phyloP scores from a whole-genome alignment of 2,797 vertebrate genomes.

The Chiroxiphia lanceolata region DNA sequence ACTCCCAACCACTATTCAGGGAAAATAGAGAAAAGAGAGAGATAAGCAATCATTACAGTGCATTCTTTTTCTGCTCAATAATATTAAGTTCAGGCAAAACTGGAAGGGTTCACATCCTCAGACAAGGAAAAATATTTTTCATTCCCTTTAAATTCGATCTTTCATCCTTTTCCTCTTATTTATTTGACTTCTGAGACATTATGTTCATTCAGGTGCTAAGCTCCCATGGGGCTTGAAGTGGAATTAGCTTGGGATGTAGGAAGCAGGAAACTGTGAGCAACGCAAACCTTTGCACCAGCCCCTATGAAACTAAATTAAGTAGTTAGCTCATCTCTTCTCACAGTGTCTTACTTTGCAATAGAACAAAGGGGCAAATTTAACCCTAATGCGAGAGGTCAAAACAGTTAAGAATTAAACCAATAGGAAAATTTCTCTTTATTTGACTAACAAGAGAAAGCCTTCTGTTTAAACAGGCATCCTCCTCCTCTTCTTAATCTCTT shows the following conservation, averaged over 20 bases:
- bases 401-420: conserved; percentile 62
- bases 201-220: conserved; percentile 54
- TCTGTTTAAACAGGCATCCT: conserved; percentile 64
- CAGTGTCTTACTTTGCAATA: conserved; percentile 34
- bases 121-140: conserved; percentile 66
- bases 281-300: neutral
- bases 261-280: conserved; percentile 14
- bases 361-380: conserved; percentile 65
- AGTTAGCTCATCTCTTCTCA: conserved; percentile 53
- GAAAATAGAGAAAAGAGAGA: conserved; percentile 55
- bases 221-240: conserved; percentile 29
- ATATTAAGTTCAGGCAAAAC: conserved; percentile 52
- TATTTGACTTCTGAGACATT: conserved; percentile 48
- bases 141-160: conserved; percentile 44
- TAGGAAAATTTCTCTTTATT: conserved; percentile 65
- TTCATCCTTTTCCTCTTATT: conserved; percentile 49
- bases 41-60: conserved; percentile 57
- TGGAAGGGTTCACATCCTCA: conserved; percentile 29
- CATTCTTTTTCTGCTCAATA: conserved; percentile 56
- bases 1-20: conserved; percentile 15
- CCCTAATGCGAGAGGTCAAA: conserved; percentile 60
- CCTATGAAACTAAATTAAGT: conserved; percentile 57
- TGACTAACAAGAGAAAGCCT: conserved; percentile 59
- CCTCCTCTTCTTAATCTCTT: conserved; percentile 60
- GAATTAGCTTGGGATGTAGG: conserved; percentile 42